phyloP scores from a whole-genome alignment of 1,140 invertebrate genomes.

The Drosophila willistoni region DNA sequence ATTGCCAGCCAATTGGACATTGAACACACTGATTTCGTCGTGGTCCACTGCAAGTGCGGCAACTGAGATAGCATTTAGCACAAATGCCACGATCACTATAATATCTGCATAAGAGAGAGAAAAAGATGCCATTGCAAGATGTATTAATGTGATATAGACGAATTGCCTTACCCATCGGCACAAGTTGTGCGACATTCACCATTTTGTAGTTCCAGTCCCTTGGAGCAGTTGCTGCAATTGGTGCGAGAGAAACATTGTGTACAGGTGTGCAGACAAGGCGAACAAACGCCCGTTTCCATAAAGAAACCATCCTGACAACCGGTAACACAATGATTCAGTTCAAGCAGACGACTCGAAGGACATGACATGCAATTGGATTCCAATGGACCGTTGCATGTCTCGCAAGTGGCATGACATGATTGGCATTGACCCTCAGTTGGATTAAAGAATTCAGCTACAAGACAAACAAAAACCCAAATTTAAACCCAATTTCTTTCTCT shows the following conservation, averaged over 20 bases:
- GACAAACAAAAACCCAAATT: neutral
- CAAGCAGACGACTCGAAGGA: conserved; percentile 87
- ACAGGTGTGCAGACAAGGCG: conserved; percentile 91
- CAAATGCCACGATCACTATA: conserved; percentile 92
- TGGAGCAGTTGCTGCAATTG: conserved; percentile 90
- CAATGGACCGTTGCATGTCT: conserved; percentile 90
- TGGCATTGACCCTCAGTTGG: conserved; percentile 86
- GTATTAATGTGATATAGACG: neutral
- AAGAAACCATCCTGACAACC: conserved; percentile 90
- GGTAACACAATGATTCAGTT: conserved; percentile 88
- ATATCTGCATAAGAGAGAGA: conserved; percentile 85
- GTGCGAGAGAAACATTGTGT: conserved; percentile 89
- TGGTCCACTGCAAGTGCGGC: conserved; percentile 91
- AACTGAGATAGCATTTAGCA: conserved; percentile 91
- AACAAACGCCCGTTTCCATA: conserved; percentile 87
- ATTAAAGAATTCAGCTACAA: conserved; percentile 88
- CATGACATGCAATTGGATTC: conserved; percentile 92
- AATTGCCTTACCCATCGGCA: conserved; percentile 85
- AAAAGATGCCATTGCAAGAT: too few species aligned
- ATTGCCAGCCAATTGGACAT: conserved; percentile 90
- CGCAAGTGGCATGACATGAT: conserved; percentile 90
- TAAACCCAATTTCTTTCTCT: too few species aligned
- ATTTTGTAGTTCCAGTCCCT: conserved; percentile 89
- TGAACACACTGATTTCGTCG: conserved; percentile 92
- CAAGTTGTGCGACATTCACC: conserved; percentile 91